Conservation (phyloP, 2,888 invertebrate genomes). For the Neoscelio sp. region DNA sequence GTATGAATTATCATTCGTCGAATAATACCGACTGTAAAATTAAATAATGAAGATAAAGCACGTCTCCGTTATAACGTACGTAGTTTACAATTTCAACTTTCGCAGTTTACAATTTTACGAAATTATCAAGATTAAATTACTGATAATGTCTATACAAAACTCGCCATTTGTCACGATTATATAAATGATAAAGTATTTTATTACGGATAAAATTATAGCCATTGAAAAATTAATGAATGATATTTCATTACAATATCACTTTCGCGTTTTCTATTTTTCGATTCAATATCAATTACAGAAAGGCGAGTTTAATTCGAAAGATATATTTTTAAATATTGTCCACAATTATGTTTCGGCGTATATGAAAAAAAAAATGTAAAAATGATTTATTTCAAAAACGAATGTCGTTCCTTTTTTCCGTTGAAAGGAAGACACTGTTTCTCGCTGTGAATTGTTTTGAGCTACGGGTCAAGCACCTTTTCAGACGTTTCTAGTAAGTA, state of each 20-base stretch:
- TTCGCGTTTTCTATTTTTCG: no score
- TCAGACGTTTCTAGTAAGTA: slow-evolving; percentile 7
- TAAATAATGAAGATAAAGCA: slow-evolving; percentile 28
- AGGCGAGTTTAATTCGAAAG: no score
- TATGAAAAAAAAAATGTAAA: no score
- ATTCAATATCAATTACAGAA: no score
- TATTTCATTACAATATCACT: no score
- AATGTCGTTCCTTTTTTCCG: no score
- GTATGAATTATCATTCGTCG: slow-evolving; percentile 31
- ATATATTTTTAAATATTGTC: no score
- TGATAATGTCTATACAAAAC: neutral
- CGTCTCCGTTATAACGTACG: no score
- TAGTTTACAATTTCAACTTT: slow-evolving; percentile 16
- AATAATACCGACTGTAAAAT: no score
- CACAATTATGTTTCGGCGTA: no score
- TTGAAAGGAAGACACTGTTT: neutral
- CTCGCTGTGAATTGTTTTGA: slow-evolving; percentile 24
- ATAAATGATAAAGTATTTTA: slow-evolving; percentile 1
- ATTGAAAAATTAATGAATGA: neutral
- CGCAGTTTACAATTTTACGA: slow-evolving; percentile 11
- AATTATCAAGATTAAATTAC: slow-evolving; percentile 9
- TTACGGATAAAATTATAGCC: neutral
- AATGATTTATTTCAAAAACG: no score
- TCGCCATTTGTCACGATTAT: slow-evolving; percentile 14
- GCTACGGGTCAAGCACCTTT: slow-evolving; percentile 50